Evolutionary conservation across 2,113 vertebrate genomes (phyloP), one percentile per base, ranked within the genome.

Genomic region (Vidua macroura): DNA sequence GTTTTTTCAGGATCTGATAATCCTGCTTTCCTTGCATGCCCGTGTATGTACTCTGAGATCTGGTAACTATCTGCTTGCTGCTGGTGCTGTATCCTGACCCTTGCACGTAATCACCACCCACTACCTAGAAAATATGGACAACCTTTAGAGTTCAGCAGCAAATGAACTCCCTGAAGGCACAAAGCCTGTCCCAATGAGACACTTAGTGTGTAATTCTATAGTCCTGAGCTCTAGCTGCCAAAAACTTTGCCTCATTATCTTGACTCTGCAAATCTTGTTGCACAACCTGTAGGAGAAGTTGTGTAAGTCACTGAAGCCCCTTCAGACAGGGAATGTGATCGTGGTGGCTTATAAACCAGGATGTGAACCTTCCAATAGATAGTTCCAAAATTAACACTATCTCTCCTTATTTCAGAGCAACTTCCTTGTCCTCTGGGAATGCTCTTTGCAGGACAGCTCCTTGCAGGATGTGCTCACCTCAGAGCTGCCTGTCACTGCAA

Each of bases 1-100:
- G 41, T 46, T 76, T 55, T 89, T 91, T 94, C 81, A 94, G 51
- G 69, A 90, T 88, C 67, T 75, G 88, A 88, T 79, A 92, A 94
- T 90, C 62, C 37, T n/a, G 7, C 52, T 89, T 67, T 66, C 44
- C 27, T 72, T 44, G 46, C 21, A 46, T 15, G 43, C 83, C 89
- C 31, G 5, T 1, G 12, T 62, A 91, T 70, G 22, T 16, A 24
- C 82, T 67, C 4, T 51, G 21, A 33, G 48, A 83, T 35, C 69
- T 25, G 72, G 62, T 85, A 84, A 60, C 83, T 72, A 59, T 31
- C 72, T 94, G 44, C 44, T 74, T 72, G 63, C 51, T 89, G 52
- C 35, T 67, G 80, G 27, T 79, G 13, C 48, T 60, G 1, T 12
- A 30, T 67, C 35, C 90, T 89, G 79, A 83, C 63, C 43, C 69